phyloP scores from a whole-genome alignment of 2,888 invertebrate genomes.

The Eilema griseolum region DNA sequence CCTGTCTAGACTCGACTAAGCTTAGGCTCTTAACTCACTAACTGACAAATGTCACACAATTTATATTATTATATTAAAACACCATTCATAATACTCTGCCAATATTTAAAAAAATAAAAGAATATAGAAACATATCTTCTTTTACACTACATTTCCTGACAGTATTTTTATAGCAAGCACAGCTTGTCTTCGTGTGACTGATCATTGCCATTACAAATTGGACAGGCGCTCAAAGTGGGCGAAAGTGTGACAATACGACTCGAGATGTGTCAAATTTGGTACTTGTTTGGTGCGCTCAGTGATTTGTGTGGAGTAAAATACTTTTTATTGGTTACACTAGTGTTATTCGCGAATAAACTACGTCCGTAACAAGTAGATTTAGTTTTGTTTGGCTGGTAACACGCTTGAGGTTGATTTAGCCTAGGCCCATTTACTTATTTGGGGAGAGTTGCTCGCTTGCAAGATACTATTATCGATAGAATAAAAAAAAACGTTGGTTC shows the following conservation, averaged over 20 bases:
- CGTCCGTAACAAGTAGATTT: neutral
- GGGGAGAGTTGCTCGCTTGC: too few relatives aligned
- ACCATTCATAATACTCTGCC: neutral
- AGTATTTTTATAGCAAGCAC: slow-evolving; percentile 39
- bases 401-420: too few relatives aligned
- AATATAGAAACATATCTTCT: slow-evolving; percentile 28
- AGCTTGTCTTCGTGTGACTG: slow-evolving; percentile 46
- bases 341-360: slow-evolving; percentile 3
- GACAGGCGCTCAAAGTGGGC: slow-evolving; percentile 44
- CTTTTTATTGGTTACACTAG: slow-evolving; percentile 19
- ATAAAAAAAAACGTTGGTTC: too few relatives aligned
- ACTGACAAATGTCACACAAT: too few relatives aligned
- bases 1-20: too few relatives aligned
- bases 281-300: slow-evolving; percentile 31
- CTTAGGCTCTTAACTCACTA: too few relatives aligned
- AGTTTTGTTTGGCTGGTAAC: neutral
- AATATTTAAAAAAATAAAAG: too few relatives aligned
- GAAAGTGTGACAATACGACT: slow-evolving; percentile 42
- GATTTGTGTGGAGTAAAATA: slow-evolving; percentile 34
- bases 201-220: slow-evolving; percentile 52
- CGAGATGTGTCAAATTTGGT: slow-evolving; percentile 43
- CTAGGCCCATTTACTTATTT: too few relatives aligned
- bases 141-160: slow-evolving; percentile 36
- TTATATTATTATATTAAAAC: neutral
- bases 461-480: too few relatives aligned